These are phyloP conservation scores for Bembecia ichneumoniformis DNA, from an alignment of 2,888 invertebrate genomes.

Conservation along the genomic window DNA sequence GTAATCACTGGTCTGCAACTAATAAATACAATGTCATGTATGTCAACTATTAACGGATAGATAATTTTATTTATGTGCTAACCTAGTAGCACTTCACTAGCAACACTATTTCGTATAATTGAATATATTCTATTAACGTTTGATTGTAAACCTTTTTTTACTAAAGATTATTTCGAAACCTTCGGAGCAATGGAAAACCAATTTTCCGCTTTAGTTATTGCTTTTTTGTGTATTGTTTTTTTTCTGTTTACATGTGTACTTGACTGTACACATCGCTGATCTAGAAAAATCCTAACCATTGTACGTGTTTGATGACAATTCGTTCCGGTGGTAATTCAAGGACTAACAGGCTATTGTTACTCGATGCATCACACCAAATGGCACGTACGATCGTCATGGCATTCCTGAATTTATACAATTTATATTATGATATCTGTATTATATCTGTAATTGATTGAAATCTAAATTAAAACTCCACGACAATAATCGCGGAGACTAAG, in stretches of 20 bases:
- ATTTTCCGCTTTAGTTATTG: constrained; percentile 24
- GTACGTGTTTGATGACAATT: constrained; percentile 47
- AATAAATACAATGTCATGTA: too few relatives aligned
- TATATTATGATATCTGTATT: too few relatives aligned
- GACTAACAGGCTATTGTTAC: constrained; percentile 50
- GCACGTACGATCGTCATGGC: not conserved
- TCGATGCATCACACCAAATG: not conserved
- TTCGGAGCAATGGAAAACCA: not conserved
- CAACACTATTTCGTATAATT: too few relatives aligned
- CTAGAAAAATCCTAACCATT: constrained; percentile 58
- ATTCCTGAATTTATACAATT: constrained; percentile 4
- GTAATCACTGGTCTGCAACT: too few relatives aligned
- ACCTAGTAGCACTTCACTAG: not conserved
- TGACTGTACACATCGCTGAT: constrained; percentile 27
- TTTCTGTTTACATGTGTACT: constrained; percentile 40
- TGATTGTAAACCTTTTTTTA: too few relatives aligned
- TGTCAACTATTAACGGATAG: too few relatives aligned
- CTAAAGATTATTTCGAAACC: too few relatives aligned
- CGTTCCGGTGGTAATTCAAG: constrained; percentile 65
- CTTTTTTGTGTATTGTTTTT: constrained; percentile 31
- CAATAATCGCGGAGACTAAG: too few relatives aligned
- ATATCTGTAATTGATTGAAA: too few relatives aligned
- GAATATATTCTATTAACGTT: too few relatives aligned
- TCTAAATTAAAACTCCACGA: too few relatives aligned
- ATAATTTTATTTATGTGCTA: too few relatives aligned